Base-by-base conservation (phyloP, 2,113 vertebrate species). In the Eulemur macaco region DNA sequence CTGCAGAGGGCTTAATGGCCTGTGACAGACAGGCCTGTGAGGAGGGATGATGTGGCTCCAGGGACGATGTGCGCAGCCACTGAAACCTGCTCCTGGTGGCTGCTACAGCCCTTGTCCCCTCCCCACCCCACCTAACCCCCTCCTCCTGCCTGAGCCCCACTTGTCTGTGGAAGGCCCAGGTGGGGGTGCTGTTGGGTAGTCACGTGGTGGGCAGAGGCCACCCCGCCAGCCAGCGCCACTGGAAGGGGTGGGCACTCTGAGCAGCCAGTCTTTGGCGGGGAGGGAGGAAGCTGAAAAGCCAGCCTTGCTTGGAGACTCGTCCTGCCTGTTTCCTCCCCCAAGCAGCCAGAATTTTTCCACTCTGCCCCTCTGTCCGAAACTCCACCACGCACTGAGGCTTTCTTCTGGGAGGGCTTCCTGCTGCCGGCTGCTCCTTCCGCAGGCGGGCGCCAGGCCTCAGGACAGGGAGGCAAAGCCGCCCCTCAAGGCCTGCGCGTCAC, bases 401-500 rank as follows among this genome's bases (percentile, higher is more conserved):
- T 91, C n/a, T 39, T 29, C 50, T 20, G 83, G 63, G 69, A 86
- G 54, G 42, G 13, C 39, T 17, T 34, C 45, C n/a, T 12, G 12
- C 69, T 8, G 21, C 77, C 1, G 14, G 0, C 34, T 42, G 58
- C 14, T 2, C 71, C 15, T 42, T 27, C 52, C 25, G 68, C 5
- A 12, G 39, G 17, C 1, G 60, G 71, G 64, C 13, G 39, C 71
- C 47, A 27, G 47, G 68, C 47, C 29, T 17, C n/a, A 58, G 42
- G 45, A 47, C 64, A 0, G 47, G 52, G 13, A 23, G 34, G 31
- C 64, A 56, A 42, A 81, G 37, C 3, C 82, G 11, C 1, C 1
- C 47, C 27, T 42, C 52, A 8, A 37, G 0, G 8, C 10, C 3
- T 15, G 17, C 42, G 1, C 6, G 39, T 5, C 8, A 0, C 12